These are phyloP conservation scores for Danaus chrysippus DNA, from an alignment of 2,888 invertebrate species.

Conservation along the genomic window DNA sequence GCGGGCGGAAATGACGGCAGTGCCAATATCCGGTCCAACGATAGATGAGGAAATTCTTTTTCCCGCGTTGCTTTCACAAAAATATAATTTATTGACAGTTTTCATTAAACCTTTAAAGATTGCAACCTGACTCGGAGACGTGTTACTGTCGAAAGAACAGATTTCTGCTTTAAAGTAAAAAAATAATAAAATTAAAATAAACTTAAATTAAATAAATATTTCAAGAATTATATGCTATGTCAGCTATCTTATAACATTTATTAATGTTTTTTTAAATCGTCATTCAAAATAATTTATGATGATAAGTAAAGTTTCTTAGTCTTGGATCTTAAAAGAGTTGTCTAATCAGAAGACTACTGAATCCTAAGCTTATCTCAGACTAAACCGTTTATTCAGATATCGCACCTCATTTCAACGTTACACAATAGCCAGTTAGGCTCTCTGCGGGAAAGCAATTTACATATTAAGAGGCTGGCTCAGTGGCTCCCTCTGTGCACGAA, in stretches of 20 bases:
- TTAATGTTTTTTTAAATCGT: too few relatives aligned
- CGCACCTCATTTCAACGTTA: conserved; percentile 40
- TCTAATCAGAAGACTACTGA: conserved; percentile 13
- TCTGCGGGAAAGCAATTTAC: conserved; percentile 52
- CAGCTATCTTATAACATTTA: too few relatives aligned
- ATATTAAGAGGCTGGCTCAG: conserved; percentile 44
- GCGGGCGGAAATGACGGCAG: conserved; percentile 60
- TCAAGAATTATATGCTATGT: too few relatives aligned
- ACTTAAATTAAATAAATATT: too few relatives aligned
- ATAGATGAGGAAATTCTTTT: conserved; percentile 32
- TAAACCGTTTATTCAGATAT: conserved; percentile 45
- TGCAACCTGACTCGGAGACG: conserved; percentile 11
- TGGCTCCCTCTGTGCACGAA: conserved; percentile 42
- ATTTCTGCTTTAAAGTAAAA: not conserved
- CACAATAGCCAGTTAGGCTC: conserved; percentile 54
- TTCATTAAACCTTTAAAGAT: conserved; percentile 28
- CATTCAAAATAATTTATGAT: too few relatives aligned
- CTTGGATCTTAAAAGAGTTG: not conserved
- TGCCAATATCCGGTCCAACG: conserved; percentile 59
- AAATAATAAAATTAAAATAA: too few relatives aligned
- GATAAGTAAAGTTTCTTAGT: not conserved
- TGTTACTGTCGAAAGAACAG: not conserved
- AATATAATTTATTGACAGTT: conserved; percentile 32
- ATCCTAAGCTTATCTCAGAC: conserved; percentile 23
- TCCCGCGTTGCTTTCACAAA: conserved; percentile 27